Evolutionary conservation across 2,797 vertebrate genomes (phyloP).

Genomic region (Macropus fuliginosus): DNA sequence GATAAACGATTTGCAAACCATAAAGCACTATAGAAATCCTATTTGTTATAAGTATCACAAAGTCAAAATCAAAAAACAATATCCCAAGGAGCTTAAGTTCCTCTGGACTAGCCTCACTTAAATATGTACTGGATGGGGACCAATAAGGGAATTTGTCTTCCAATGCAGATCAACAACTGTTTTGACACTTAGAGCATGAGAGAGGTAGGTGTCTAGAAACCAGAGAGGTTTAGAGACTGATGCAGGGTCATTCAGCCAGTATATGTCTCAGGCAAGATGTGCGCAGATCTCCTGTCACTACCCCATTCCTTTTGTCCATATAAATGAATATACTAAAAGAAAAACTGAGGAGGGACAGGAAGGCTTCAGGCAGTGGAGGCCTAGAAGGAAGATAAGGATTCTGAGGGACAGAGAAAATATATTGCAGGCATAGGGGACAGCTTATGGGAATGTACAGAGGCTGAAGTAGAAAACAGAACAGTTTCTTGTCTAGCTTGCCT

Average conservation of each 20-base stretch:
- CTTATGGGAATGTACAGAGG: not conserved
- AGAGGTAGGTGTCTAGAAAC: not conserved
- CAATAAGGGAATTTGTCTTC: not conserved
- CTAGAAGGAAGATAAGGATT: not conserved
- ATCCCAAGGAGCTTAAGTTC: not conserved
- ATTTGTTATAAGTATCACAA: not conserved
- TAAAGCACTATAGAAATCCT: not conserved
- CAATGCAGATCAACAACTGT: not conserved
- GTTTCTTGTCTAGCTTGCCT: not conserved
- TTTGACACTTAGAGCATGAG: not conserved
- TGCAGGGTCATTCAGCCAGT: not conserved
- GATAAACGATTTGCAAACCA: not conserved
- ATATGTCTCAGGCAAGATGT: not conserved
- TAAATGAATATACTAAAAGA: not conserved
- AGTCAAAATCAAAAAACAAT: not conserved
- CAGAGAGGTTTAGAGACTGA: not conserved
- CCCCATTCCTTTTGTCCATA: not conserved
- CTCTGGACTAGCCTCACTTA: not conserved
- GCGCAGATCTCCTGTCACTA: not conserved
- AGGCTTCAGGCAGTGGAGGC: not conserved
- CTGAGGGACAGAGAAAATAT: not conserved
- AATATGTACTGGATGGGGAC: not conserved
- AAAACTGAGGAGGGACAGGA: not conserved
- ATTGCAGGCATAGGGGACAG: not conserved
- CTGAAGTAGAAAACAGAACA: not conserved